Conservation (phyloP, 2,797 vertebrate genomes). For the Oreonectes daqikongensis region DNA sequence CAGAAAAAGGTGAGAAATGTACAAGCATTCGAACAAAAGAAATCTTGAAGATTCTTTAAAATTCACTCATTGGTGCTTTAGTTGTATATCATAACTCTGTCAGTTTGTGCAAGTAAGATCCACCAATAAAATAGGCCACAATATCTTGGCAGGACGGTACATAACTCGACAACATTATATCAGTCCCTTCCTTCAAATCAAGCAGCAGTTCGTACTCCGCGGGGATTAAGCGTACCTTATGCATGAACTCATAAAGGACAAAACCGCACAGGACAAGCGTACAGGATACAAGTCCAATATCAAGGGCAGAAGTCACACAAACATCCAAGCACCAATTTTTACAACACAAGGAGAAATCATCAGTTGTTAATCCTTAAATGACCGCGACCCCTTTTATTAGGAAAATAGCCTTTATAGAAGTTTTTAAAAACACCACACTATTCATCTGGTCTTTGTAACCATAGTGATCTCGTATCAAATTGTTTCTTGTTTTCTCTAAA, state of each 20-base stretch:
- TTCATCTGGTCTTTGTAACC: constrained; percentile 60
- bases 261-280: constrained; percentile 59
- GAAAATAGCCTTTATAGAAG: constrained; percentile 66
- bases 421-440: constrained; percentile 61
- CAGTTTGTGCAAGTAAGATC: constrained; percentile 59
- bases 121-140: constrained; percentile 61
- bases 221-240: constrained; percentile 56
- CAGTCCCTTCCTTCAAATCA: constrained; percentile 47
- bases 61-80: constrained; percentile 59
- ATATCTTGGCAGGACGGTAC: constrained; percentile 48
- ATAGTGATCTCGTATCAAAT: constrained; percentile 61
- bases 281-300: constrained; percentile 62
- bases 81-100: constrained; percentile 42
- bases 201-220: constrained; percentile 48
- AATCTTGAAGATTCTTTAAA: constrained; percentile 60
- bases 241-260: constrained; percentile 54
- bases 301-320: constrained; percentile 61
- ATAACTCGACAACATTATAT: constrained; percentile 43
- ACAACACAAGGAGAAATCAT: constrained; percentile 60
- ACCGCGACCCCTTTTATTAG: constrained; percentile 54
- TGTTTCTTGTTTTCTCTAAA: constrained; percentile 64
- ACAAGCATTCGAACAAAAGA: constrained; percentile 60
- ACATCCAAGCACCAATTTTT: constrained; percentile 62
- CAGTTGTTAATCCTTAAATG: constrained; percentile 54
- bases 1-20: constrained; percentile 64